Conservation (phyloP, 2,888 invertebrate genomes). For the Papilio elwesi region DNA sequence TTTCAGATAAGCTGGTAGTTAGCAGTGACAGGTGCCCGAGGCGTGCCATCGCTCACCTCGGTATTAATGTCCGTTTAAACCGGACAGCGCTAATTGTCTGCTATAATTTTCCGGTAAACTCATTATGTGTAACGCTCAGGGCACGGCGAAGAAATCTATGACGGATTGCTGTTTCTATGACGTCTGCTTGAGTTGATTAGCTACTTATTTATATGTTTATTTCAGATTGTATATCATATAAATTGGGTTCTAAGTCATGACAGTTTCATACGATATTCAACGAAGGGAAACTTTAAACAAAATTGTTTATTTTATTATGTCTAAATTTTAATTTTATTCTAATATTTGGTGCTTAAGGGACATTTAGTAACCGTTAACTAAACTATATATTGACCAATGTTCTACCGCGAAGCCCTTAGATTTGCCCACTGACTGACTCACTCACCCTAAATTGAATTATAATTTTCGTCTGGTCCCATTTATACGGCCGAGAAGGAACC, state of each 20-base stretch:
- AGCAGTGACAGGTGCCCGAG: constrained; percentile 66
- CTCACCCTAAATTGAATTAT: constrained; percentile 3
- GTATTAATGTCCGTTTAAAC: constrained; percentile 70
- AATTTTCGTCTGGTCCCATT: constrained; percentile 58
- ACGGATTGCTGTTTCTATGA: constrained; percentile 54
- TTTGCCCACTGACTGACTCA: background rate
- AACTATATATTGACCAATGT: too few species aligned
- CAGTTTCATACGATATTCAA: too few species aligned
- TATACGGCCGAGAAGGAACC: constrained; percentile 66
- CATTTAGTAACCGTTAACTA: background rate
- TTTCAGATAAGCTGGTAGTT: constrained; percentile 52
- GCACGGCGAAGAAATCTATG: constrained; percentile 62
- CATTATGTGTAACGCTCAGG: constrained; percentile 64
- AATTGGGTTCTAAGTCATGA: too few species aligned
- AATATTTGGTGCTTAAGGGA: background rate
- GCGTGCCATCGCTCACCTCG: constrained; percentile 69
- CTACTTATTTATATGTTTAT: background rate
- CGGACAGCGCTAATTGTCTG: constrained; percentile 74
- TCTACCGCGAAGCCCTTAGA: too few species aligned
- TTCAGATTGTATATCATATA: background rate
- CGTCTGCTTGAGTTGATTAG: constrained; percentile 45
- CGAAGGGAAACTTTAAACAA: too few species aligned
- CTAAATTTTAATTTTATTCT: too few species aligned
- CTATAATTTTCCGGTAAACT: constrained; percentile 73
- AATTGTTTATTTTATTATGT: too few species aligned